Evolutionary conservation across 2,888 invertebrate genomes (phyloP), one percentile per base, ranked within the genome.

Genomic region (Drosophila macrospina): DNA sequence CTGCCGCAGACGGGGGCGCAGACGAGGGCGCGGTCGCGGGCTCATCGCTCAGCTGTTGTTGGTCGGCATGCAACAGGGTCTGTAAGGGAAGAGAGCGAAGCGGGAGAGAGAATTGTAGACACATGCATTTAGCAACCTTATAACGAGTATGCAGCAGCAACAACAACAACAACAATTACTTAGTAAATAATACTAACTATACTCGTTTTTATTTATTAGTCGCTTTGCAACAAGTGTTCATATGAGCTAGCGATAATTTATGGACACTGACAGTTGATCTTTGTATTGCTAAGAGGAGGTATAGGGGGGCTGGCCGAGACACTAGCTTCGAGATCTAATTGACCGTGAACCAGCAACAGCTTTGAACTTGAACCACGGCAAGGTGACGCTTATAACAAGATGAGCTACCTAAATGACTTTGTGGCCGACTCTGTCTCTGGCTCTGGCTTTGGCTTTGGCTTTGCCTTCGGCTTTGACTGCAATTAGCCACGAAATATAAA

Each of bases 1-100:
- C 89, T 85, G 84, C 65, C 82, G 34, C 28, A 57, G 72, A 13
- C 34, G 32, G 15, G 11, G 20, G 34, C 39, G 24, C 10, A 13
- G 20, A 20, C 13, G 39, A 13, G 42, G 82, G 64, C 81, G 69
- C 70, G 47, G 63, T 59, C 74, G 36, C 26, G 59, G 73, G 32
- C 85, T 87, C 92, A 91, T 91, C 85, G 88, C 90, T 90, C 90
- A 83, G 82, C 78, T 65, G 80, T 70, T 61, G 59, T 56, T 45
- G 67, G 20, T 56, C 69, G 69, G 72, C 86, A 82, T 82, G 74
- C 86, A 82, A 80, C 15, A 6, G 32, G 32, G 30, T 24, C 24
- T 56, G 34, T 4, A 45, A 0, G 0, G 4, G 10, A 4, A 39
- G 20, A n/a, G 30, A 20, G 20, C 20, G 20, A 20, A 20, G 20